Percentiles rank a stretch among this genome's conserved stretches.
Conservation (phyloP, 2,797 vertebrate genomes). For the Emydoidea blandingii region DNA sequence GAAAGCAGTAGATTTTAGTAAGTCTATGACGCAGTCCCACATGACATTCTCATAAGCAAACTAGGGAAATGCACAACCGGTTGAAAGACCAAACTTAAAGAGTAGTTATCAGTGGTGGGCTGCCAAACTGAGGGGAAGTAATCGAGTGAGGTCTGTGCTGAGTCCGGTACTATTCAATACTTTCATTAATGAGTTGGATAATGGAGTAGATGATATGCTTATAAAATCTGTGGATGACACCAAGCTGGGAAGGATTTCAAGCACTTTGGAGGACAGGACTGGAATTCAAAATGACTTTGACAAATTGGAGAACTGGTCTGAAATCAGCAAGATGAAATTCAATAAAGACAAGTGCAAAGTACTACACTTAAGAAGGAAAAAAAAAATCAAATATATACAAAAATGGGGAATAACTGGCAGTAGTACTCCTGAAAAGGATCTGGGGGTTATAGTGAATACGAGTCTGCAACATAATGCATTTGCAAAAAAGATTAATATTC, state of each 20-base stretch:
- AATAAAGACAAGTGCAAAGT: neutral
- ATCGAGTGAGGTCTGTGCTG: neutral
- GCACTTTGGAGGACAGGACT: too few species aligned
- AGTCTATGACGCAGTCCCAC: neutral
- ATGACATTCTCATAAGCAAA: neutral
- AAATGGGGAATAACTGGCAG: neutral
- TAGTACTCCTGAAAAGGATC: neutral
- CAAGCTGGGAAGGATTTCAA: neutral
- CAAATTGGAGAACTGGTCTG: too few species aligned
- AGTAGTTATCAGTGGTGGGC: neutral
- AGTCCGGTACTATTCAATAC: neutral
- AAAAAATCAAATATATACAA: neutral
- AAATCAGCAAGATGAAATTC: neutral
- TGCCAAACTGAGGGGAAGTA: neutral
- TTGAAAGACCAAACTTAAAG: neutral
- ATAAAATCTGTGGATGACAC: neutral
- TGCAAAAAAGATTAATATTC: neutral
- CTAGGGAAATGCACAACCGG: neutral
- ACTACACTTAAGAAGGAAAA: neutral
- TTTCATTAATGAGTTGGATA: neutral
- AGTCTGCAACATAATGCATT: neutral
- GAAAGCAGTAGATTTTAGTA: neutral
- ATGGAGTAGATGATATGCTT: neutral
- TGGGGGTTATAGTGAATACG: neutral
- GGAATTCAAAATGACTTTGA: too few species aligned